These are phyloP conservation scores for Ophioninae sp. DNA, from an alignment of 2,888 invertebrate species.

Conservation along the genomic window DNA sequence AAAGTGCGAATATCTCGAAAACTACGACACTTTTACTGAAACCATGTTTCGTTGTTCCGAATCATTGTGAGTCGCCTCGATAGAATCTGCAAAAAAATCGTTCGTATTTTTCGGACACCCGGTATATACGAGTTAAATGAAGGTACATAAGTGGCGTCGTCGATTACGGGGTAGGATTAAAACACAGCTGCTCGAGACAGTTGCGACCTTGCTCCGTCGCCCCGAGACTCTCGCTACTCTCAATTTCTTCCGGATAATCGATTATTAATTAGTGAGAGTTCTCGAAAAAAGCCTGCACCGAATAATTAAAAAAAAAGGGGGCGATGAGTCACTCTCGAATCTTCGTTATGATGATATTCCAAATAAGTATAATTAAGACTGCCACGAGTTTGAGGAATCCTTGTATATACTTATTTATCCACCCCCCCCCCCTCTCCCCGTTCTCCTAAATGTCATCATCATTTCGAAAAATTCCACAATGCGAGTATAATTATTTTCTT, in stretches of 20 bases:
- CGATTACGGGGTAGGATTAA: constrained; percentile 28
- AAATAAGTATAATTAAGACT: constrained; percentile 23
- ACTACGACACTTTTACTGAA: too few species aligned
- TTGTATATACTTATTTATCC: not conserved
- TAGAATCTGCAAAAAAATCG: too few species aligned
- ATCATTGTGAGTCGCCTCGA: too few species aligned
- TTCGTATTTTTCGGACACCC: too few species aligned
- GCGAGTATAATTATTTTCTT: constrained; percentile 41
- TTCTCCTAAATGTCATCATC: not conserved
- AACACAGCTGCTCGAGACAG: constrained; percentile 47
- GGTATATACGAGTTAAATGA: not conserved
- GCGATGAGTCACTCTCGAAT: constrained; percentile 9
- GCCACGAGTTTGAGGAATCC: not conserved
- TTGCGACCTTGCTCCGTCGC: constrained; percentile 73
- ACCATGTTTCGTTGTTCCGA: too few species aligned
- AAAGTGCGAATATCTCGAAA: too few species aligned
- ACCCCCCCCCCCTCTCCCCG: not conserved
- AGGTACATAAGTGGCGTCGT: constrained; percentile 18
- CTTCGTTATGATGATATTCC: constrained; percentile 10
- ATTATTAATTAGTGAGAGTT: constrained; percentile 55
- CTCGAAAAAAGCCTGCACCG: not conserved
- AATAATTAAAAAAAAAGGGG: not conserved
- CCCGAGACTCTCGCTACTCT: constrained; percentile 70
- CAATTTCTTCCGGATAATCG: constrained; percentile 74
- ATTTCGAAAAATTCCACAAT: constrained; percentile 14